phyloP scores from a whole-genome alignment of 2,888 invertebrate genomes.

The Temnothorax ravouxi region DNA sequence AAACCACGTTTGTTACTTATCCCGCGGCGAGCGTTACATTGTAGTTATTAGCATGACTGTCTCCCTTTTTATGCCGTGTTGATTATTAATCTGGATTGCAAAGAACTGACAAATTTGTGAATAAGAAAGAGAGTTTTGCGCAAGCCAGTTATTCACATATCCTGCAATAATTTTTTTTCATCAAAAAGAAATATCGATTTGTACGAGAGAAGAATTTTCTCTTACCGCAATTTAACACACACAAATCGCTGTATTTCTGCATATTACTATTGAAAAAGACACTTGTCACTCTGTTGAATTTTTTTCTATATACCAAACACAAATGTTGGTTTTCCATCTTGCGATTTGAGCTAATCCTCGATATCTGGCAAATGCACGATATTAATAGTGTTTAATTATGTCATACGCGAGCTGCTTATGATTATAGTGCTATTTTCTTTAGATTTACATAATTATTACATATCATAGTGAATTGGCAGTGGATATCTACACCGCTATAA shows the following conservation, averaged over 20 bases:
- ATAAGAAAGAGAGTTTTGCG: not conserved
- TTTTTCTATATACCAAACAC: not conserved
- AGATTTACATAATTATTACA: conserved; percentile 28
- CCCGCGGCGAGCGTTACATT: not conserved
- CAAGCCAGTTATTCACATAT: not conserved
- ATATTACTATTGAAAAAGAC: conserved; percentile 6
- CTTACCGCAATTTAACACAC: not conserved
- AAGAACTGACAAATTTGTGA: not conserved
- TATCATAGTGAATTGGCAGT: not conserved
- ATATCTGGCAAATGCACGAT: conserved; percentile 22
- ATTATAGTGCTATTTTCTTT: conserved; percentile 13
- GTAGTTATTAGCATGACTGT: not conserved
- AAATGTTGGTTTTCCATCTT: conserved; percentile 41
- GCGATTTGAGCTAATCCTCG: conserved; percentile 24
- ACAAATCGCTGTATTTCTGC: not conserved
- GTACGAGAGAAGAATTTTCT: not conserved
- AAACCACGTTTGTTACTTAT: conserved; percentile 26
- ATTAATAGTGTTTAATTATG: conserved; percentile 39
- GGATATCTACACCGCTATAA: not conserved
- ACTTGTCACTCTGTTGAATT: not conserved
- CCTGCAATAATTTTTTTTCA: not conserved
- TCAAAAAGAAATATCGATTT: not conserved
- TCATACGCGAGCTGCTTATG: not conserved
- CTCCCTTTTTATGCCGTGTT: not conserved
- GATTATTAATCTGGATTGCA: not conserved